Evolutionary conservation across 2,888 invertebrate species (phyloP), one percentile per base, ranked within the genome.

Genomic region (Xestia xanthographa): DNA sequence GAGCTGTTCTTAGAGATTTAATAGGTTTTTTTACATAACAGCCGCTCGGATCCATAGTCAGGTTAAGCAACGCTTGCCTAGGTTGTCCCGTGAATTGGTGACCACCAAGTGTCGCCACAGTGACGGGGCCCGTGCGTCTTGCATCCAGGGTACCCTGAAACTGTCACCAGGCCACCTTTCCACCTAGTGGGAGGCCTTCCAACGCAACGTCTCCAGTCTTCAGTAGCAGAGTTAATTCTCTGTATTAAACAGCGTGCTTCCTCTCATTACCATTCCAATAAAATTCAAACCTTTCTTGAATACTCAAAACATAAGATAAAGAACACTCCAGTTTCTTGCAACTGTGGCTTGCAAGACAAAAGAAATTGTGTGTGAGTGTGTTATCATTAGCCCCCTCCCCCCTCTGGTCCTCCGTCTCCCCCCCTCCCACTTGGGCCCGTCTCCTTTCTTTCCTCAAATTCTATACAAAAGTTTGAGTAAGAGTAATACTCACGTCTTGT

Each of bases 381-480:
- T 93, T 94, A 93, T 93, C 92, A 92, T 93, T 92, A 91, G 86
- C 90, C 86, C 89, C 88, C 89, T 14, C 80, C 76, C 77, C 73
- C 69, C 75, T 79, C 75, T 50, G 53, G 67, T 63, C 66, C 70
- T 67, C 29, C 29, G 58, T 22, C 75, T 20, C 73, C 72, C 29
- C 82, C 69, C 69, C 60, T 43, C 75, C 79, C 75, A 75, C 77
- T 86, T 85, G 48, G 56, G 67, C 82, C 84, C 85, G 78, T 83
- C 87, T 92, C 94, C 92, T 92, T 93, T 94, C 93, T 93, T 94
- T 93, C 91, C 90, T 80, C 91, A 87, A 91, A 94, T 94, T 95
- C 95, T 94, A 95, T 95, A 95, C 95, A 95, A 95, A 95, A 96
- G 94, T 96, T 96, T 95, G 95, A 95, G 94, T 94, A 94, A 95